phyloP scores from a whole-genome alignment of 2,797 vertebrate genomes.

The Lophius americanus region DNA sequence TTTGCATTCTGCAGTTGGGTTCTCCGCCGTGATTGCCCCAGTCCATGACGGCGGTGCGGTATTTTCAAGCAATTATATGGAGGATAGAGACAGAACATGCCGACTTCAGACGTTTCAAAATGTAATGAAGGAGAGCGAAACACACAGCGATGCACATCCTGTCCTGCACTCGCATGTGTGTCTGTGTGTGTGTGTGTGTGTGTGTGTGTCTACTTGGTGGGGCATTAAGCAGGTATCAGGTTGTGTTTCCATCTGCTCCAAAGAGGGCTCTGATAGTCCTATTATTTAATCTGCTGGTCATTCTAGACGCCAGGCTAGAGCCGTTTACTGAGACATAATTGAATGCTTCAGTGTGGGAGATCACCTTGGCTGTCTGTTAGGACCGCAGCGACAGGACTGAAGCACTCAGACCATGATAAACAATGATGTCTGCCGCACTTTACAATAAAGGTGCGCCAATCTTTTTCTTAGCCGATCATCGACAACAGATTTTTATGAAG shows the following conservation, averaged over 20 bases:
- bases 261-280: slow-evolving; percentile 80
- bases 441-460: not conserved
- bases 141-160: slow-evolving; percentile 25
- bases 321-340: slow-evolving; percentile 80
- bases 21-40: slow-evolving; percentile 5
- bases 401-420: slow-evolving; percentile 33
- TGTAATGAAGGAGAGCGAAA: slow-evolving; percentile 31
- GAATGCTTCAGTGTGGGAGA: slow-evolving; percentile 80
- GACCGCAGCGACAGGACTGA: slow-evolving; percentile 52
- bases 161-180: slow-evolving; percentile 25
- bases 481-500: too few species aligned
- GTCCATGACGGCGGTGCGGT: slow-evolving; percentile 7
- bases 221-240: slow-evolving; percentile 81
- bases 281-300: slow-evolving; percentile 83
- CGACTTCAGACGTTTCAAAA: slow-evolving; percentile 30
- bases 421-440: slow-evolving; percentile 29
- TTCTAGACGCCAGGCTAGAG: slow-evolving; percentile 79
- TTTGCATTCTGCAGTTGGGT: slow-evolving; percentile 13
- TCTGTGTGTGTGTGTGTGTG: slow-evolving; percentile 27
- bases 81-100: slow-evolving; percentile 24
- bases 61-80: slow-evolving; percentile 14
- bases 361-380: slow-evolving; percentile 67
- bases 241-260: slow-evolving; percentile 83
- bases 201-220: slow-evolving; percentile 37
- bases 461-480: too few species aligned